Evolutionary conservation across 2,113 vertebrate genomes (phyloP), one percentile per base, ranked within the genome.

Genomic region (Neodon shergylaensis): DNA sequence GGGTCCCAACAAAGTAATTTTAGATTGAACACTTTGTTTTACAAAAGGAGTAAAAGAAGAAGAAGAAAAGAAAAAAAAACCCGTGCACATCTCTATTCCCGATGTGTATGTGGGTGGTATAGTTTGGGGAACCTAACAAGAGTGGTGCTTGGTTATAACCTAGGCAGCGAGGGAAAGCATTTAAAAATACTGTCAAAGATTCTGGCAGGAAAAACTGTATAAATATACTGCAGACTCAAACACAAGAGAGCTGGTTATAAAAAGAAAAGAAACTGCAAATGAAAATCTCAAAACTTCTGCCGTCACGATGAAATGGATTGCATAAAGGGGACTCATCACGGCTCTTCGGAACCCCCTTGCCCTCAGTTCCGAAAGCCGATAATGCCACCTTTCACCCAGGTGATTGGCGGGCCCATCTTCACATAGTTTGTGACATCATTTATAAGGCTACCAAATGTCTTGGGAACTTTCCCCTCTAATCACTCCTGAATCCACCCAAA

Each of bases 391-490:
- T 95, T 94, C 94, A 58, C 90, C 86, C 94, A 92, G 86, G 58
- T 95, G 97, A 97, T 94, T 95, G 96, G 92, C 88, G 44, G 54
- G 65, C 89, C 66, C 83, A 74, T 96, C 92, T 97, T 76, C 96
- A 92, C 95, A 89, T 95, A 97, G 94, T 97, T 97, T 96, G 76
- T 94, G 95, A 97, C 97, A 97, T 97, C 97, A 97, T 96, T 97
- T 97, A 96, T 96, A 97, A 97, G 95, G 92, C 93, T 96, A 97
- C 92, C 96, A 97, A 98, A 96, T 97, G 95, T 97, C 97, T 97
- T 97, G 96, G 97, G 97, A 98, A 96, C 86, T 96, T 98, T 93
- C 96, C 88, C 90, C 95, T 97, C 96, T 97, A 97, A 98, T 97
- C 97, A 96, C 96, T 95, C 93, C 95, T 74, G 92, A 97, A 98